A percentile compares a stretch with the other conserved stretches of the same genome.
Evolutionary conservation across 2,113 vertebrate genomes (phyloP).

Genomic region (Propithecus coquereli): DNA sequence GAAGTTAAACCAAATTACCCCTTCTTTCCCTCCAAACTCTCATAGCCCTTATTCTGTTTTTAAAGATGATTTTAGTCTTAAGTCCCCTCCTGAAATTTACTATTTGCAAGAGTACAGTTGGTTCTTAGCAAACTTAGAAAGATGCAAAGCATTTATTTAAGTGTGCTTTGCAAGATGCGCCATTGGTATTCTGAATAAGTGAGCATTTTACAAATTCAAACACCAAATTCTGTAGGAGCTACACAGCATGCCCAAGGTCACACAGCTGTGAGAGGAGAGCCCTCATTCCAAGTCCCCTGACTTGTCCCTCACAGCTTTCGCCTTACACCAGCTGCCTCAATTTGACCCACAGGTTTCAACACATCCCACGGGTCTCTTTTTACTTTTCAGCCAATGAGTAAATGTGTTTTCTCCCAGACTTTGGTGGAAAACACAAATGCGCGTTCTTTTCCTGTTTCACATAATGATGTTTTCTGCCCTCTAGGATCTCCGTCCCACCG

Average conservation of each 20-base stretch:
- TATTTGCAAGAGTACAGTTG: background rate
- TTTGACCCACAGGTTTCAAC: slow-evolving; percentile 2
- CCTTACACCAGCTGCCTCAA: background rate
- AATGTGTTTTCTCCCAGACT: slow-evolving; percentile 26
- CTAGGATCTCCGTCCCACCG: slow-evolving; percentile 67
- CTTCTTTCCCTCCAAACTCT: background rate
- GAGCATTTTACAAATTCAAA: background rate
- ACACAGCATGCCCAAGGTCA: slow-evolving; percentile 8
- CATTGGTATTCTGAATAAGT: background rate
- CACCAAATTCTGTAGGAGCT: background rate
- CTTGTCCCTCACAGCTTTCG: background rate
- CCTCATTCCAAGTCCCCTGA: slow-evolving; percentile 21
- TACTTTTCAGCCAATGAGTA: slow-evolving; percentile 38
- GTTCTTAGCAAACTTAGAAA: background rate
- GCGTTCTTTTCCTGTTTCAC: slow-evolving; percentile 52
- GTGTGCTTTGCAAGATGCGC: background rate
- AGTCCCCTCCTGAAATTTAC: background rate
- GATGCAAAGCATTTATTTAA: background rate
- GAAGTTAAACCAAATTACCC: background rate
- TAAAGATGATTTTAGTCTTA: background rate
- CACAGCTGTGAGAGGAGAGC: slow-evolving; percentile 7
- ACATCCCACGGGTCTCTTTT: background rate
- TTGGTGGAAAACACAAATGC: slow-evolving; percentile 52
- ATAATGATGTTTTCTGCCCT: slow-evolving; percentile 73
- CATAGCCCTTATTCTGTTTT: background rate